Conservation (phyloP, 2,888 invertebrate species). For the Philereme transversata region DNA sequence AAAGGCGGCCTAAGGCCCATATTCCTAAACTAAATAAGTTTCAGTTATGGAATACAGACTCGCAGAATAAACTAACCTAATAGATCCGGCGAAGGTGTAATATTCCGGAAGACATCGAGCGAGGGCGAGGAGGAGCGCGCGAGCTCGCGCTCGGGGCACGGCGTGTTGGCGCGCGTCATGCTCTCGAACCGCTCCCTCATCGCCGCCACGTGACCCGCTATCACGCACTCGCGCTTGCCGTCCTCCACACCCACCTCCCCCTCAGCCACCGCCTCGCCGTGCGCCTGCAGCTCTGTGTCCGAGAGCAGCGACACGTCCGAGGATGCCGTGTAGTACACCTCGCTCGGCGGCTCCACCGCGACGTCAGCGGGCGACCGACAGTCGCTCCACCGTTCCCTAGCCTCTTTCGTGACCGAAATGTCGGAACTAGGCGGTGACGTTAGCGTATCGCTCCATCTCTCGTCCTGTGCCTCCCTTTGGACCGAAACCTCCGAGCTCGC, state of each 20-base stretch:
- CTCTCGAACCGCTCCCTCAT: constrained; percentile 80
- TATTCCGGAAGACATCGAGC: constrained; percentile 58
- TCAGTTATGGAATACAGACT: no score
- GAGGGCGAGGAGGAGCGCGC: constrained; percentile 49
- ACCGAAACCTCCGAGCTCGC: constrained; percentile 55
- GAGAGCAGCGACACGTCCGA: constrained; percentile 71
- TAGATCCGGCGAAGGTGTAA: constrained; percentile 69
- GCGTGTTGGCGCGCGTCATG: constrained; percentile 75
- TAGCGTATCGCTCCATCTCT: constrained; percentile 45
- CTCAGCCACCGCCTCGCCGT: constrained; percentile 23
- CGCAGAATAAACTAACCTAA: constrained; percentile 44
- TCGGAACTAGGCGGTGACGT: constrained; percentile 32
- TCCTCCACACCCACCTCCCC: constrained; percentile 50
- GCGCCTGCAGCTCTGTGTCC: constrained; percentile 55
- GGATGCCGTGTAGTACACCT: constrained; percentile 75
- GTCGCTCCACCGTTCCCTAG: constrained; percentile 50
- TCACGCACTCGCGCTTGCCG: constrained; percentile 60
- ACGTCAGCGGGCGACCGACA: constrained; percentile 58
- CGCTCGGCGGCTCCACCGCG: constrained; percentile 60
- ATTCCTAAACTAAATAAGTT: no score
- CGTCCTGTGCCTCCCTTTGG: constrained; percentile 49
- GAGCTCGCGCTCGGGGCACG: constrained; percentile 65
- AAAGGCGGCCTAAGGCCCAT: no score
- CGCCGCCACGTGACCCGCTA: constrained; percentile 79
- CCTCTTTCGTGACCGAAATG: constrained; percentile 21